Base-by-base conservation (phyloP, 35 echinoderm and acorn worm genomes). In the Ophioderma brevispina region DNA sequence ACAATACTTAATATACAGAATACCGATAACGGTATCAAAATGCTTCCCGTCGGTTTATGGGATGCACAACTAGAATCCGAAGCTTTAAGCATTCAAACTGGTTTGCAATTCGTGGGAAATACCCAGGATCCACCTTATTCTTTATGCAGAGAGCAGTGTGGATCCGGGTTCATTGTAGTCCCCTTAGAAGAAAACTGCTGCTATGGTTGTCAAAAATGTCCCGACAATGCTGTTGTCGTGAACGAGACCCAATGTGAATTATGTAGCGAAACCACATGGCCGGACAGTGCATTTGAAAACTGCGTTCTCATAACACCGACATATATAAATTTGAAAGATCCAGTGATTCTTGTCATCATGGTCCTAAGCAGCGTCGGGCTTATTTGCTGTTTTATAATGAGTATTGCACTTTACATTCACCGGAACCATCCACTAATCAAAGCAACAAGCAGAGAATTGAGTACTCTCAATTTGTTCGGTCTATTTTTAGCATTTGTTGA, bases 341-440 rank as follows among this genome's bases (percentile, higher is more conserved):
- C 83, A 18, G 70, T 64, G 0, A 85, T 75, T 1, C 28, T 85
- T 21, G 37, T 31, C 19, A 52, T 85, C 1, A 52, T 85, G 31
- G 15, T 28, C 14, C 13, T 85, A 6, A 34, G 55, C 43, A 33
- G 0, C 11, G 0, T 63, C 0, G 83, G 83, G 6, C 10, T 85
- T 13, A 23, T 64, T 0, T 19, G 63, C 5, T 52, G 32, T 13
- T 34, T 35, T 5, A 17, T 64, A 13, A 39, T 32, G 28, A 52
- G 52, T 52, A 70, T 37, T 34, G 83, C 37, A 18, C 32, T 85
- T 49, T 63, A 64, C 28, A 63, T 21, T 23, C 70, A 64, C 33
- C 83, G 83, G 0, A 70, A 85, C 11, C 83, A 85, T 19, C 55
- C 83, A 21, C 36, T 85, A n/a, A 85, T 85, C 32, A 85, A 85